These are phyloP conservation scores for Hirtodrosophila confusa DNA, from an alignment of 2,888 invertebrate genomes.

Conservation along the genomic window DNA sequence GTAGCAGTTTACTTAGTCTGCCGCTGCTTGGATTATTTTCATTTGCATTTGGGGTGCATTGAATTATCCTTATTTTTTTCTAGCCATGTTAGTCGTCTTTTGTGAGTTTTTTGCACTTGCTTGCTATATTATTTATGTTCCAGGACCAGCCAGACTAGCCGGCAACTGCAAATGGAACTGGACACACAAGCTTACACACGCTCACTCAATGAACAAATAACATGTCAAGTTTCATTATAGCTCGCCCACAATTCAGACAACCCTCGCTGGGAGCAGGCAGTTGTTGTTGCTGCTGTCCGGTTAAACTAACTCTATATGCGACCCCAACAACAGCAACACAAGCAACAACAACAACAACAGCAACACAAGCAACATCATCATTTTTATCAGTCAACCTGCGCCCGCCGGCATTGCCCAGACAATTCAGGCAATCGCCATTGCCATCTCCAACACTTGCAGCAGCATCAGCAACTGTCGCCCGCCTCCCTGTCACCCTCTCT, in stretches of 20 bases:
- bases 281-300: constrained; percentile 41
- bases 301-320: constrained; percentile 52
- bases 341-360: constrained; percentile 18
- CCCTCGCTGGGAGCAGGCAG: constrained; percentile 36
- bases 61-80: constrained; percentile 15
- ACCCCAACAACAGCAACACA: constrained; percentile 33
- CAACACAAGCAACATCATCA: constrained; percentile 51
- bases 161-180: constrained; percentile 9
- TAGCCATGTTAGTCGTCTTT: constrained; percentile 23
- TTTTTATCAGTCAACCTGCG: constrained; percentile 75
- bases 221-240: constrained; percentile 82
- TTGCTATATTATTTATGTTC: constrained; percentile 52
- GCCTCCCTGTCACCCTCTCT: neutral
- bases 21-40: neutral
- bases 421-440: constrained; percentile 35
- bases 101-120: constrained; percentile 28
- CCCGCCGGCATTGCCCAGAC: constrained; percentile 54
- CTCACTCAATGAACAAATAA: constrained; percentile 77
- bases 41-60: constrained; percentile 7
- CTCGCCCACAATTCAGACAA: constrained; percentile 64
- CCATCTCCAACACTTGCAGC: constrained; percentile 42
- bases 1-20: too few relatives aligned
- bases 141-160: constrained; percentile 16
- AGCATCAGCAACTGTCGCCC: constrained; percentile 45
- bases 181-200: constrained; percentile 36